Base-by-base conservation (phyloP, 2,888 invertebrate genomes). In the Sycophila texana region DNA sequence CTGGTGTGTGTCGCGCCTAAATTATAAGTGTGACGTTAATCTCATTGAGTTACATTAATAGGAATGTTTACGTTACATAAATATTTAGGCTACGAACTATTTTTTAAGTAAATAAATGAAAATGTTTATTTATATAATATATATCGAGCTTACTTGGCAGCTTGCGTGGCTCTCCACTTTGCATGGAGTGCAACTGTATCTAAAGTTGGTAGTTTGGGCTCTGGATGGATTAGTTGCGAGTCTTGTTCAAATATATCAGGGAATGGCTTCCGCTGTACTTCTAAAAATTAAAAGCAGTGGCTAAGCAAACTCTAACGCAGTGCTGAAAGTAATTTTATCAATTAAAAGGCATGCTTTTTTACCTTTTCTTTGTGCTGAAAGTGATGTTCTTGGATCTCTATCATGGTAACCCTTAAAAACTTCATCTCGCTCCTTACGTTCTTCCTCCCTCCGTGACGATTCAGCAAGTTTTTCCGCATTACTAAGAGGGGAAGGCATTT, bases 401-500 rank as follows among this genome's bases (percentile, higher is more conserved):
- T 90, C 89, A 77, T 89, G 89, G 83, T 90, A 90, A 22, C 87
- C 83, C 83, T 90, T 90, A 16, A 87, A 84, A 5, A 87, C 84
- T 47, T 89, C 90, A 74, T 90, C 83, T 66, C 87, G 86, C 49
- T 88, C 83, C 67, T 88, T 86, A 47, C 88, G 88, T 73, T 90
- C 90, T 51, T 89, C 89, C 81, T 90, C 90, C 51, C 89, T 86
- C 65, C 89, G 87, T 22, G 88, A 85, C 78, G 86, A 85, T 75
- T 90, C 90, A 57, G 88, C 87, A 68, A 89, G 86, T 83, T 90
- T 90, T 80, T 90, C 90, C 82, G 89, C 86, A 84, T 88, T 90
- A 86, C 89, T 90, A 89, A 88, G 88, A 87, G 89, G 88, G 87
- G 87, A 89, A 89, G 88, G 86, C 86, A 89, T 88, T 86, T 89